Evolutionary conservation across 2,113 vertebrate genomes (phyloP), one percentile per base, ranked within the genome.

Genomic region (Athene cunicularia): DNA sequence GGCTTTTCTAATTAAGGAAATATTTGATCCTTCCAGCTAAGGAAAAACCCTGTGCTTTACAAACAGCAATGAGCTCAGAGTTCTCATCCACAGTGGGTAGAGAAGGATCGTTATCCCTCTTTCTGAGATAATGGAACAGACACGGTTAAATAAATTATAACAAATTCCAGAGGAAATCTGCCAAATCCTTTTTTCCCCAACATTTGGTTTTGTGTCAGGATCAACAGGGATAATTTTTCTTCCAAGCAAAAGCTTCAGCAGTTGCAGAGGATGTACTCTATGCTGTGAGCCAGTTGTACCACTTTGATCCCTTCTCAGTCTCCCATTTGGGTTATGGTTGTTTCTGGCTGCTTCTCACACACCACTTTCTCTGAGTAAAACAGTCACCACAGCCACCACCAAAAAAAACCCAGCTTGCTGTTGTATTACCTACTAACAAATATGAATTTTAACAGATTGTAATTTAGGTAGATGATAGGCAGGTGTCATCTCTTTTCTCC

Each of bases 41-140:
- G 52, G 72, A 86, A 39, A 39, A 39, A 88, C 53, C 58, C n/a
- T 70, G 33, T 95, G 80, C 91, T 97, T 98, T 96, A 94, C 75
- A 88, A 89, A 92, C n/a, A 94, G 23, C 74, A 95, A 66, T 80
- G 66, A 86, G 95, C 92, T 79, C 56, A 70, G 73, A 93, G n/a
- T 1, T 70, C 41, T 11, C 30, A 59, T 66, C n/a, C 28, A 52
- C 55, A 50, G 28, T 14, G 16, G 2, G 33, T 60, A 82, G 30
- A 47, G 8, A 83, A 58, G 16, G 35, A 33, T 27, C 2, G 0
- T 63, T 39, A 47, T 62, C 12, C 5, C 2, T 16, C 13, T 77
- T 59, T 77, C 39, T 47, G 18, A 86, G 23, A 37, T 12, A 71
- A 74, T 19, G 26, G 13, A 92, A 74, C 0, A 17, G 14, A 59